Base-by-base conservation (phyloP, 2,888 invertebrate species). In the Drosophila mercatorum region DNA sequence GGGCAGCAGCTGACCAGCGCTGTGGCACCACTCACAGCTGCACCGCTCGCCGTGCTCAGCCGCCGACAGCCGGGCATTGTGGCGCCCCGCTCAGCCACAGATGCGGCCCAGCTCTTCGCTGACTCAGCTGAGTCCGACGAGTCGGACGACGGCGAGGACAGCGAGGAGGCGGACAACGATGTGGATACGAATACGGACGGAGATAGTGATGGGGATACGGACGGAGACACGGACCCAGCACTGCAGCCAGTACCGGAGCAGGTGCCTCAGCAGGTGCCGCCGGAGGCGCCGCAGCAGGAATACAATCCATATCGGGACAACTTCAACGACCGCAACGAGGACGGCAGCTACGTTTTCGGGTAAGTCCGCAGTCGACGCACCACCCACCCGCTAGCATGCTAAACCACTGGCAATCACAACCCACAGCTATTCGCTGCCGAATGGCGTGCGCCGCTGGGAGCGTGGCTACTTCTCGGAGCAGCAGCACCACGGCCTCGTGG, bases 361-460 rank as follows among this genome's bases (percentile, higher is more conserved):
- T 90, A 41, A 79, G 82, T 64, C 17, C 11, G 3, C 47, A 4
- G 6, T 17, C 34, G 11, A 8, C 8, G 12, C 46, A 26, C 26
- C 26, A 11, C 6, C n/a, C 14, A 5, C 22, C 22, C 14, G 6
- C 22, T 34, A 5, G n/a, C n/a, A 5, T 8, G 38, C 36, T 10
- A 11, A 34, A 11, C 36, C 38, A 14, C 17, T 40, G 26, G n/a
- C 14, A 31, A 17, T n/a, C 46, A 38, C 44, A 5, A 11, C 34
- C 28, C 6, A 47, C 14, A 84, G 86, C 6, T 89, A 90, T 51
- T 62, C 91, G 0, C 73, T 88, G 41, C 89, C 89, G 0, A 75
- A 88, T 34, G 91, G 91, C 11, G 87, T 91, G 0, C 74, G 87
- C 5, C 91, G 91, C 49, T 91, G 83, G 75, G 89, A 89, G 46